Conservation (phyloP, 1,140 invertebrate species). For the Formica selysi region DNA sequence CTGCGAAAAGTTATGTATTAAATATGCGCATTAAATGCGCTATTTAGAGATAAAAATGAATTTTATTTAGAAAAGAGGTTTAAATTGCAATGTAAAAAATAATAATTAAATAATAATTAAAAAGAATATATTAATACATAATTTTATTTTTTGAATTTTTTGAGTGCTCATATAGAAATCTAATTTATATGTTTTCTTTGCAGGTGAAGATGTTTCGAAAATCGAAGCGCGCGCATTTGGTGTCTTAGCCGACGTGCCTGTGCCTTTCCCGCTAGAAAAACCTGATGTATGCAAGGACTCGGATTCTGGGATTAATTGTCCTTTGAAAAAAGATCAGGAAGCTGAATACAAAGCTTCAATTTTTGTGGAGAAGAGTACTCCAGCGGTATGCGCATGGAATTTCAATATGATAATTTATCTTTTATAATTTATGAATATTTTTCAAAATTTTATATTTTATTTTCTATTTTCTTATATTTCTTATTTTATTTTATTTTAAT, state of each 20-base stretch:
- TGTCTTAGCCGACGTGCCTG: slow-evolving; percentile 89
- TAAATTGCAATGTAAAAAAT: background rate
- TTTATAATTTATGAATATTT: background rate
- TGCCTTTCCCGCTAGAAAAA: slow-evolving; percentile 90
- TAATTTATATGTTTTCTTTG: slow-evolving; percentile 67
- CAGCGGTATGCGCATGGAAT: slow-evolving; percentile 76
- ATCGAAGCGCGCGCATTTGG: slow-evolving; percentile 90
- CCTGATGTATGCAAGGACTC: slow-evolving; percentile 89
- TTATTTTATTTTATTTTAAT: background rate
- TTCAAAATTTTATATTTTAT: background rate
- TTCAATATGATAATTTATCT: background rate
- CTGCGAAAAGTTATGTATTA: background rate
- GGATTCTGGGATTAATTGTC: slow-evolving; percentile 89
- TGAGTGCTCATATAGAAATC: no score
- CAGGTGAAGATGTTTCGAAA: slow-evolving; percentile 83
- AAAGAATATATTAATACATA: background rate
- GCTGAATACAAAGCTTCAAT: slow-evolving; percentile 88
- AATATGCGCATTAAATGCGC: no score
- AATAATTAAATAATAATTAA: background rate
- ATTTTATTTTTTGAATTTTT: background rate
- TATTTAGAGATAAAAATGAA: background rate
- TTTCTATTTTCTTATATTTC: background rate
- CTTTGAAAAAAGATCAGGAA: slow-evolving; percentile 87
- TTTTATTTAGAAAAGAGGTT: background rate
- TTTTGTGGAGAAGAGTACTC: slow-evolving; percentile 88